Conservation (phyloP, 1,140 invertebrate genomes). For the Uloborus diversus region DNA sequence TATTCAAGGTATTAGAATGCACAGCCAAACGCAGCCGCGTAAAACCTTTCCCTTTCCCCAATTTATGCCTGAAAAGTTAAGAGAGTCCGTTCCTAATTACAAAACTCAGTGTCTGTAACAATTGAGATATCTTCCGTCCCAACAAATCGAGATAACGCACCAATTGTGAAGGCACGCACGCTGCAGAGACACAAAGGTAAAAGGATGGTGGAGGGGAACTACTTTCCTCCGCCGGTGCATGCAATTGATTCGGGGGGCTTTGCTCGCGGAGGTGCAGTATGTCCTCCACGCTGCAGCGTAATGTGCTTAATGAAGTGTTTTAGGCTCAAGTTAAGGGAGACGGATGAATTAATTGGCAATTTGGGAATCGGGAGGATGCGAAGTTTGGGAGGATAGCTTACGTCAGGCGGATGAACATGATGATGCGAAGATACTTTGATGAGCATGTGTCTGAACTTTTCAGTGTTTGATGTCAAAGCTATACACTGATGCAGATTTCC, state of each 20-base stretch:
- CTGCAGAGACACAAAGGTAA: background rate
- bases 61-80: constrained; percentile 40
- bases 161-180: background rate
- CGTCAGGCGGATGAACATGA: background rate
- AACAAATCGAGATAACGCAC: constrained; percentile 4
- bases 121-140: constrained; percentile 38
- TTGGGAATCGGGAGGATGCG: background rate
- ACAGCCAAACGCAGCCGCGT: background rate
- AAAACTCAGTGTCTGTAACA: constrained; percentile 43
- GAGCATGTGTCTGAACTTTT: background rate
- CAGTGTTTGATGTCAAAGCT: no score
- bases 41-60: background rate
- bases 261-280: background rate
- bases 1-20: background rate
- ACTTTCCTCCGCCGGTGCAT: constrained; percentile 26
- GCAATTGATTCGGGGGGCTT: constrained; percentile 17
- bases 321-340: constrained; percentile 12
- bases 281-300: constrained; percentile 6
- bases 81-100: constrained; percentile 50
- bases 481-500: no score
- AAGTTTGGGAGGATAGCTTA: background rate
- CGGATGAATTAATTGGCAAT: constrained; percentile 37
- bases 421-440: background rate
- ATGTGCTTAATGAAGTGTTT: constrained; percentile 53
- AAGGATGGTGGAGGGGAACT: constrained; percentile 3